Conservation (phyloP, 1,140 invertebrate genomes). For the Drosophila subobscura region DNA sequence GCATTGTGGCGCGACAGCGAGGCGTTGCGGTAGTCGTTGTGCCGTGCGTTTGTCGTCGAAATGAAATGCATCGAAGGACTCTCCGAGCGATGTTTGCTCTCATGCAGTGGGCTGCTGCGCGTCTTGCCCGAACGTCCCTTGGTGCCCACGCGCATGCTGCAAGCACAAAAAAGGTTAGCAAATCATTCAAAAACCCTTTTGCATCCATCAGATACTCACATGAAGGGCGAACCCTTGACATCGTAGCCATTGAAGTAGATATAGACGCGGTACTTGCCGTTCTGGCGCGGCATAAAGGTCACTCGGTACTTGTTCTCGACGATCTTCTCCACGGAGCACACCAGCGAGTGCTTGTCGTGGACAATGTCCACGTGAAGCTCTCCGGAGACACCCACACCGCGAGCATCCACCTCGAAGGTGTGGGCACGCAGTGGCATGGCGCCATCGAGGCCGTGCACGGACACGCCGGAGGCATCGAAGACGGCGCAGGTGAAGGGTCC, state of each 20-base stretch:
- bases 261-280: slow-evolving; percentile 95
- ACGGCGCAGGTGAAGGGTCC: slow-evolving; percentile 98
- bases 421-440: slow-evolving; percentile 90
- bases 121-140: slow-evolving; percentile 85
- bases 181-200: neutral
- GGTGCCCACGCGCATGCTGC: slow-evolving; percentile 88
- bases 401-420: slow-evolving; percentile 92
- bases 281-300: slow-evolving; percentile 93
- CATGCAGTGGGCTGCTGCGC: slow-evolving; percentile 79
- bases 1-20: slow-evolving; percentile 64
- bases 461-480: slow-evolving; percentile 96
- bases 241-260: slow-evolving; percentile 98
- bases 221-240: slow-evolving; percentile 95
- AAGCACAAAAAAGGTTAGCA: neutral
- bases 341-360: slow-evolving; percentile 92
- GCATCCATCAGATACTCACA: slow-evolving; percentile 66
- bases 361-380: slow-evolving; percentile 95
- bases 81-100: slow-evolving; percentile 80
- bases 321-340: slow-evolving; percentile 92
- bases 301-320: slow-evolving; percentile 93
- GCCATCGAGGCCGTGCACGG: slow-evolving; percentile 90
- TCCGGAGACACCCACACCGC: slow-evolving; percentile 93
- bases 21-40: slow-evolving; percentile 77
- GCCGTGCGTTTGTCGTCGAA: slow-evolving; percentile 69
- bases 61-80: slow-evolving; percentile 83